These are phyloP conservation scores for Xerus inauris DNA, from an alignment of 2,113 vertebrate genomes.

Conservation along the genomic window DNA sequence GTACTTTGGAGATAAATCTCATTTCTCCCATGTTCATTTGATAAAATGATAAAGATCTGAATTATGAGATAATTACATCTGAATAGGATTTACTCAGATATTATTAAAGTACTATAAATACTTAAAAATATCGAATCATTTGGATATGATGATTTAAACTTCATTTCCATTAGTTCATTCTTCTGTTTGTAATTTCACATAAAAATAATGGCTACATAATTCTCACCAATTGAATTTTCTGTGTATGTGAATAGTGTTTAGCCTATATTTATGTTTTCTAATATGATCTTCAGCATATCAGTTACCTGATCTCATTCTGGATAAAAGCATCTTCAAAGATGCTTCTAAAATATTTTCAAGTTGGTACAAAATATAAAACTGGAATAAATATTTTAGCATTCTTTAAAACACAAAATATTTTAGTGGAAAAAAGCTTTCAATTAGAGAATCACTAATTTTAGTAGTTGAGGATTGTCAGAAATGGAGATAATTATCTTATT, in stretches of 20 bases:
- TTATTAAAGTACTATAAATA: not conserved
- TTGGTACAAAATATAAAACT: not conserved
- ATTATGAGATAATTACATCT: not conserved
- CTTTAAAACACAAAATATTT: not conserved
- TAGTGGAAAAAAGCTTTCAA: not conserved
- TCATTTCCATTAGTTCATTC: not conserved
- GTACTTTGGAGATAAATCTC: not conserved
- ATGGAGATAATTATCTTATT: not conserved
- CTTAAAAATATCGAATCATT: not conserved
- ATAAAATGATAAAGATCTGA: not conserved
- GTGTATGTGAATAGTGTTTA: not conserved
- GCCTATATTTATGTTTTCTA: not conserved
- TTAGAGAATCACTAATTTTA: not conserved
- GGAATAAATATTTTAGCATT: not conserved
- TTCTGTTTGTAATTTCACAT: slow-evolving; percentile 1
- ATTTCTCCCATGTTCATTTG: not conserved
- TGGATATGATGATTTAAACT: not conserved
- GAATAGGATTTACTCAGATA: not conserved
- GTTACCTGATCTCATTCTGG: not conserved
- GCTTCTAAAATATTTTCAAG: too few species aligned
- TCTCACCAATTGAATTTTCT: not conserved
- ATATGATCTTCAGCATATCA: not conserved
- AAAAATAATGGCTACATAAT: not conserved
- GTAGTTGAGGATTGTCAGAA: not conserved
- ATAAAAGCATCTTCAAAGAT: not conserved